phyloP scores from a whole-genome alignment of 2,797 vertebrate genomes.

The Taenioides sp. region DNA sequence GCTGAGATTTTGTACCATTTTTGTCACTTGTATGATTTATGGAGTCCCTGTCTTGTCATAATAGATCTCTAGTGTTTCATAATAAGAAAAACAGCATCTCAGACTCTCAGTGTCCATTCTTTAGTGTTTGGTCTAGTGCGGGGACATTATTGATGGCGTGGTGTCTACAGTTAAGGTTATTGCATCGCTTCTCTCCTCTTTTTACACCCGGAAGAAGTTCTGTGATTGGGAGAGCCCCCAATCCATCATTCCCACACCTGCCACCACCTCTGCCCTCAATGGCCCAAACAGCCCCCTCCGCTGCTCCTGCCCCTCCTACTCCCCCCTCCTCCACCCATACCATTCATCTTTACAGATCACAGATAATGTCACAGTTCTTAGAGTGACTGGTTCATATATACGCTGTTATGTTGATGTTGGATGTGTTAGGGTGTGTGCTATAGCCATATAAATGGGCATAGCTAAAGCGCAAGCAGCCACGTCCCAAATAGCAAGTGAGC shows the following conservation, averaged over 20 bases:
- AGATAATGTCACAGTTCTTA: slow-evolving; percentile 55
- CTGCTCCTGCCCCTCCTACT: slow-evolving; percentile 55
- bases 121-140: slow-evolving; percentile 28
- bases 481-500: too few species aligned
- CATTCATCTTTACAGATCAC: slow-evolving; percentile 46
- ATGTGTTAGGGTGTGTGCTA: neutral
- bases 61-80: slow-evolving; percentile 5
- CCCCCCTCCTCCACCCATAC: slow-evolving; percentile 27
- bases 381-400: slow-evolving; percentile 26
- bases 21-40: slow-evolving; percentile 22
- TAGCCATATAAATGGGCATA: too few species aligned
- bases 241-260: slow-evolving; percentile 73
- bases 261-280: slow-evolving; percentile 23
- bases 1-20: neutral
- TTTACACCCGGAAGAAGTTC: slow-evolving; percentile 70
- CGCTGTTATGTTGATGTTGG: slow-evolving; percentile 25
- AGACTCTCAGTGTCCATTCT: slow-evolving; percentile 16
- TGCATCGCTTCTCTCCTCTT: slow-evolving; percentile 69
- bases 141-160: slow-evolving; percentile 70
- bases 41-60: slow-evolving; percentile 8
- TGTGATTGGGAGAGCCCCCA: slow-evolving; percentile 53
- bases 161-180: slow-evolving; percentile 74
- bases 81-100: neutral
- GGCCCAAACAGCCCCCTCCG: slow-evolving; percentile 4
- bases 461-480: too few species aligned